phyloP scores from a whole-genome alignment of 2,113 vertebrate genomes.

The Otocyon megalotis region DNA sequence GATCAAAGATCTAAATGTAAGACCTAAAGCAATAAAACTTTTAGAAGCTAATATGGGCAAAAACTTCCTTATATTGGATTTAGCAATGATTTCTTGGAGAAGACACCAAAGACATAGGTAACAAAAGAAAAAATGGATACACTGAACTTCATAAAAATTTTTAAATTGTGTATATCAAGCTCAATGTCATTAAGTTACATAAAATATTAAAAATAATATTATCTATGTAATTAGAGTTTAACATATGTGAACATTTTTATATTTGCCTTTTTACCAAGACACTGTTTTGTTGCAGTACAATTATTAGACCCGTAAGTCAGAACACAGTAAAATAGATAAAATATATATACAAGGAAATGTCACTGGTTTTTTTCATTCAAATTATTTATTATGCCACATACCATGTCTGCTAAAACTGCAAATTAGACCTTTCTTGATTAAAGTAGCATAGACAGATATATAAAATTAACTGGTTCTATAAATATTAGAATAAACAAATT shows the following conservation, averaged over 20 bases:
- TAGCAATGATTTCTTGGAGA: not conserved
- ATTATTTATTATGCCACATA: constrained; percentile 10
- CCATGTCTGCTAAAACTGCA: not conserved
- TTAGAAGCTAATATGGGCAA: not conserved
- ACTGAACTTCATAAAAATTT: not conserved
- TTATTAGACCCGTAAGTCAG: not conserved
- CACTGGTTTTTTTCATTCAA: not conserved
- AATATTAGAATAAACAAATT: not conserved
- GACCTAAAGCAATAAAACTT: not conserved
- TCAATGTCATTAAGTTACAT: not conserved
- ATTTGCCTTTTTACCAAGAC: not conserved
- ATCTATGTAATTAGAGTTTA: not conserved
- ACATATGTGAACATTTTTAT: not conserved
- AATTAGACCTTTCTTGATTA: not conserved
- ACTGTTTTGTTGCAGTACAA: not conserved
- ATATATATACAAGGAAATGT: not conserved
- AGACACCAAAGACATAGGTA: not conserved
- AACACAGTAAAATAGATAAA: not conserved
- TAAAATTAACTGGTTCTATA: not conserved
- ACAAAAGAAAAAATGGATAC: not conserved
- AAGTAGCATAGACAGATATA: not conserved
- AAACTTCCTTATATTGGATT: not conserved
- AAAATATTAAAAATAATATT: not conserved
- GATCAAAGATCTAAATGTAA: not conserved
- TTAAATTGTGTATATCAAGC: not conserved